Conservation (phyloP, 1,140 invertebrate genomes). For the Macrobrachium nipponense region DNA sequence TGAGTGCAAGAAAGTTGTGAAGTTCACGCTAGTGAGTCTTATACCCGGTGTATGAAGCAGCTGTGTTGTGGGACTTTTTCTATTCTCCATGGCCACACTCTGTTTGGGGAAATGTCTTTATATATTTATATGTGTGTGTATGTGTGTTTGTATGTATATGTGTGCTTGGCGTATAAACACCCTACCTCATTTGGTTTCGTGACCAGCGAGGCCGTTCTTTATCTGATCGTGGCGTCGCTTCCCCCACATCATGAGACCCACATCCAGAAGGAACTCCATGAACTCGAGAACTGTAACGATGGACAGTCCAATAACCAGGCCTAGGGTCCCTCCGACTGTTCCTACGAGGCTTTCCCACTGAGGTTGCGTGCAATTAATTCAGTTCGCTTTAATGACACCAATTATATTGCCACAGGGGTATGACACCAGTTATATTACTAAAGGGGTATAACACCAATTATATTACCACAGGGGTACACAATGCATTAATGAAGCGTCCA, state of each 20-base stretch:
- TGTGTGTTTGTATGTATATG: background rate
- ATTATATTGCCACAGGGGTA: background rate
- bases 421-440: too few relatives aligned
- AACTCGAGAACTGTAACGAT: too few relatives aligned
- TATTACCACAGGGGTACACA: background rate
- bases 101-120: too few relatives aligned
- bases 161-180: background rate
- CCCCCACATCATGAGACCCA: background rate
- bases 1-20: too few relatives aligned
- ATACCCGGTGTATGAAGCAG: too few relatives aligned
- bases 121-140: background rate
- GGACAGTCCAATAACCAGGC: too few relatives aligned
- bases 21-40: too few relatives aligned
- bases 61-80: too few relatives aligned
- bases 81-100: too few relatives aligned
- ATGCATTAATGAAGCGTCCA: too few relatives aligned
- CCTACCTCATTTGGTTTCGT: background rate
- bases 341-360: background rate
- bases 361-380: background rate
- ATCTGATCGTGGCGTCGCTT: background rate
- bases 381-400: background rate
- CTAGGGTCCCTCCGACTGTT: background rate
- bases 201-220: background rate
- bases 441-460: background rate
- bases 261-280: too few relatives aligned